Evolutionary conservation across 2,888 invertebrate genomes (phyloP).

Genomic region (Rutpela maculata): DNA sequence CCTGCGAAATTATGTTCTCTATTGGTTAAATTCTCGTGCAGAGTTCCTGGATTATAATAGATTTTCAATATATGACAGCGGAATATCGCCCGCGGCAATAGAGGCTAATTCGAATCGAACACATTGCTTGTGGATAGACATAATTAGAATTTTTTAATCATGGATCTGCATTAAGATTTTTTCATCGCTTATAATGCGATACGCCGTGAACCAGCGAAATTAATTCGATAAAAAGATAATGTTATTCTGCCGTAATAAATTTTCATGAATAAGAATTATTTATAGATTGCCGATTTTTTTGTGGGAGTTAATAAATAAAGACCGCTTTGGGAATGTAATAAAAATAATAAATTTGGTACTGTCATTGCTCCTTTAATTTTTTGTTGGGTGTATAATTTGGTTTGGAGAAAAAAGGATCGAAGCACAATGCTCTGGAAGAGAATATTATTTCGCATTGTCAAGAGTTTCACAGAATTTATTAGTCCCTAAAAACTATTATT

Average conservation of each 20-base stretch:
- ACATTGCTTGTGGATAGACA: constrained; percentile 8
- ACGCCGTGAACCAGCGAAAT: constrained; percentile 13
- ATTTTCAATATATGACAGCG: constrained; percentile 8
- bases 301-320: constrained; percentile 12
- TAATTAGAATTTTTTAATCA: constrained; percentile 36
- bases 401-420: neutral
- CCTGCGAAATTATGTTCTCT: neutral
- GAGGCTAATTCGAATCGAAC: constrained; percentile 14
- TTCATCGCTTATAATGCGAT: constrained; percentile 6
- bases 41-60: neutral
- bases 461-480: constrained; percentile 2
- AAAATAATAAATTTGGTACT: constrained; percentile 21
- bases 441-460: neutral
- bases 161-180: constrained; percentile 17
- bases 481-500: neutral
- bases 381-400: neutral
- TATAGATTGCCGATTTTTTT: constrained; percentile 25
- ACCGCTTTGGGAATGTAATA: neutral
- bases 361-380: constrained; percentile 8
- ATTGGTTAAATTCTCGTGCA: neutral
- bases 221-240: constrained; percentile 31
- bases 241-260: constrained; percentile 22
- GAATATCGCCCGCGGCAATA: constrained; percentile 3
- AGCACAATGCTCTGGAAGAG: constrained; percentile 1
- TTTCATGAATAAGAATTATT: constrained; percentile 29